Base-by-base conservation (phyloP, 2,797 vertebrate species). In the Eptatretus atami region DNA sequence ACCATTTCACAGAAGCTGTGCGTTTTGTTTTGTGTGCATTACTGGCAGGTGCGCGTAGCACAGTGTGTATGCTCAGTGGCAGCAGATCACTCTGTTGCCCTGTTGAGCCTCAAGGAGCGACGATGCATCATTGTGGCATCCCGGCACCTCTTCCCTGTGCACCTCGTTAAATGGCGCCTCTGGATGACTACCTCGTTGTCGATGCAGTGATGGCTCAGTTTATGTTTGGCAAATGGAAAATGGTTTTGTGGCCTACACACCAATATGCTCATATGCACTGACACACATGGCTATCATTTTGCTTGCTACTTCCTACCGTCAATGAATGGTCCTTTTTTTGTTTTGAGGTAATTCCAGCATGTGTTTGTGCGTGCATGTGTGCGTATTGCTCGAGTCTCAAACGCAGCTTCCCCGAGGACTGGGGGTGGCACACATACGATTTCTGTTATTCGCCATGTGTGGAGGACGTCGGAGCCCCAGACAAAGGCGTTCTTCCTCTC, bases 161-260 rank as follows among this genome's bases (percentile, higher is more conserved):
- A 94, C 53, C 81, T 85, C 10, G 93, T 96, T 69, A 96, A 96
- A 65, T 96, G 90, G 88, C 78, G 90, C 13, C 88, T 0, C 80
- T 85, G 0, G 88, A 95, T 1, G 90, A 96, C 69, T 96, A 92
- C 69, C 76, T 96, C 65, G 86, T 96, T 65, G 88, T 96, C 31
- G 88, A 0, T 96, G 88, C 68, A 80, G 83, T 0, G 90, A 96
- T 0, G 90, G 90, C 55, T 96, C 90, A 0, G 90, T 96, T 12
- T 96, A 92, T 1, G 87, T 96, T 69, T 96, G 90, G 90, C 90
- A 95, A 69, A 96, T 95, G 88, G 90, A 95, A 64, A 96, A 87
- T 2, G 88, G 88, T 96, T 14, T 14, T 15, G 55, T 44, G 31
- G 31, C 31, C 31, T 44, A 44, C 31, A 44, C 31, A 44, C 31